Conservation (phyloP, 1,140 invertebrate species). For the Nilaparvata lugens region DNA sequence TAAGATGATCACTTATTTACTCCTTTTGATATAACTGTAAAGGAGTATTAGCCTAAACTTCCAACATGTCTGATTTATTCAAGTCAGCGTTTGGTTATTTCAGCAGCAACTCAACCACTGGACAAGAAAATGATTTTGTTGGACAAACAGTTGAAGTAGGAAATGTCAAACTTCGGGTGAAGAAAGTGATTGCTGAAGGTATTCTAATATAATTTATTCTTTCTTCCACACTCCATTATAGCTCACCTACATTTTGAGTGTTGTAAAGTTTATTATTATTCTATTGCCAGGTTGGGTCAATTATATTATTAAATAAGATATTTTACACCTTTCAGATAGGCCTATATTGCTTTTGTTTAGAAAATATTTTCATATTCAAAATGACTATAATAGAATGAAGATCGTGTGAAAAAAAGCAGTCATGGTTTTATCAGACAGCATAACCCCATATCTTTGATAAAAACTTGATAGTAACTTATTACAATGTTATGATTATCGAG, state of each 20-base stretch:
- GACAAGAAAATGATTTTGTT: slow-evolving; percentile 77
- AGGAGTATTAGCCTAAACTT: not conserved
- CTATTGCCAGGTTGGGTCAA: no score
- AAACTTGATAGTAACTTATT: no score
- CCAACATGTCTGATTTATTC: slow-evolving; percentile 73
- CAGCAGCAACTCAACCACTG: slow-evolving; percentile 47
- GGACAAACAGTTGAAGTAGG: slow-evolving; percentile 84
- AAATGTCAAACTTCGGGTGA: slow-evolving; percentile 78
- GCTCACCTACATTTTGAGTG: not conserved
- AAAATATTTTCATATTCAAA: no score
- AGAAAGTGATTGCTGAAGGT: slow-evolving; percentile 91
- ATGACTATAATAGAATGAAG: no score
- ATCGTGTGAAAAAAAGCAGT: no score
- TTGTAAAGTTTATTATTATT: not conserved
- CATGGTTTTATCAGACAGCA: no score
- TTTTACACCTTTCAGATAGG: no score
- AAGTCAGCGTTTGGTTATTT: slow-evolving; percentile 82
- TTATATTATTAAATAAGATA: no score
- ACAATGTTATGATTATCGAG: no score
- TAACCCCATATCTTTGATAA: no score
- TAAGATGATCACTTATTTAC: not conserved
- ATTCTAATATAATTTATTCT: slow-evolving; percentile 25
- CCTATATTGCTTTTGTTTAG: no score
- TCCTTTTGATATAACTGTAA: not conserved
- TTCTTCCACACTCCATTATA: slow-evolving; percentile 25